Base-by-base conservation (phyloP, 23 tunicate genomes). In the Ascidia mentula region DNA sequence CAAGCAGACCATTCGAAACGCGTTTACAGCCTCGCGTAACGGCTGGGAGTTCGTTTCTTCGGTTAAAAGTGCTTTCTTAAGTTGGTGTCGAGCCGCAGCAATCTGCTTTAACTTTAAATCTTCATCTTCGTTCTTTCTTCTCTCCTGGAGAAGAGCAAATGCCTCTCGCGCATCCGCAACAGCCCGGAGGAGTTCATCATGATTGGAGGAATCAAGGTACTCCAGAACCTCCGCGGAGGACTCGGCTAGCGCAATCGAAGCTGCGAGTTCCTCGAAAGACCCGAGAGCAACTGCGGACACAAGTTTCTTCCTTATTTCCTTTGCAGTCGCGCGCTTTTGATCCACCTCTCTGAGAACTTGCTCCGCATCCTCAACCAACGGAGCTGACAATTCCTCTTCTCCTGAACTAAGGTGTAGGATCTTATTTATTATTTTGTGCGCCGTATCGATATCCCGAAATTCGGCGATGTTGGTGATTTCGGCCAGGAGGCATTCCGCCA, bases 241-340 rank as follows among this genome's bases (percentile, higher is more conserved):
- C 65, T 86, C 90, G 22, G 90, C 90, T 13, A 13, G 38, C 0
- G 73, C 46, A 28, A 91, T 82, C 40, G 81, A 84, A 26, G 80
- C 69, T 4, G 87, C 85, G 8, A 91, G 39, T 28, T 84, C 97
- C 30, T 69, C 85, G 6, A 81, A 38, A 18, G 87, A 65, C 8
- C 84, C 40, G 22, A 73, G 72, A 35, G 69, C 37, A 2, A 91
- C 72, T 6, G 97, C 97, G 4, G 36, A 13, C 18, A 76, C 65
- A 36, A 86, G 42, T 26, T 91, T 84, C 0, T 77, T 36, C 32
- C 42, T 76, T 31, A 91, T 30, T 22, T 65, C 26, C 31, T 59
- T 32, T 12, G 72, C 80, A 60, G 81, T 77, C 17, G 18, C 53
- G 59, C 77, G 74, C 35, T 82, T 70, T 34, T 75, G 80, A 0